These are phyloP conservation scores for Calliphora vicina DNA, from an alignment of 1,140 invertebrate species.

Conservation along the genomic window DNA sequence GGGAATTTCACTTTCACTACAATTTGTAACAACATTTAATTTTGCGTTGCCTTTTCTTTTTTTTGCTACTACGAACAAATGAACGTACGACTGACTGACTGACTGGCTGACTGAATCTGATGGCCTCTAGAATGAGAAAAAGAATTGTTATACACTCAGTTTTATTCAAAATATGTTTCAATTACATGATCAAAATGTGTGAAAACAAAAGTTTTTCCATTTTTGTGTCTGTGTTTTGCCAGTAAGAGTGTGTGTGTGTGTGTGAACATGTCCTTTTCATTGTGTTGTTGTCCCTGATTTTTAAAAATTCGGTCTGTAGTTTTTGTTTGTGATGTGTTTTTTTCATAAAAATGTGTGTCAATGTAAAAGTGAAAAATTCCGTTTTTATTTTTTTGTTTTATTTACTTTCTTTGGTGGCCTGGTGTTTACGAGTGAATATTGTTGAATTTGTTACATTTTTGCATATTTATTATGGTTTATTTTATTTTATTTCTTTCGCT, in stretches of 20 bases:
- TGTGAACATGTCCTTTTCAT: neutral
- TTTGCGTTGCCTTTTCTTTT: neutral
- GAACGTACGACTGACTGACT: no score
- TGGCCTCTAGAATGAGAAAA: no score
- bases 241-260: neutral
- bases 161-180: neutral
- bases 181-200: neutral
- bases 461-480: neutral
- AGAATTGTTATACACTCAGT: no score
- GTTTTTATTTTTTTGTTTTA: neutral
- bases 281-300: neutral
- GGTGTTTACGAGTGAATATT: neutral
- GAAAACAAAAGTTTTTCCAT: neutral
- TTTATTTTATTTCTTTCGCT: neutral
- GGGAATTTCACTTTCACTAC: neutral
- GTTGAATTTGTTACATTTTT: neutral
- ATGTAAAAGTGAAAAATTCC: neutral
- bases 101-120: no score
- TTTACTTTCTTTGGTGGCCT: neutral
- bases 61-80: neutral
- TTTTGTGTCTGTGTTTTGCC: neutral
- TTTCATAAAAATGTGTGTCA: conserved; percentile 2
- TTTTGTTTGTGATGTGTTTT: neutral
- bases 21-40: neutral
- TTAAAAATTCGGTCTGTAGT: neutral